These are phyloP conservation scores for Vimba vimba DNA, from an alignment of 2,113 vertebrate genomes.

Conservation along the genomic window DNA sequence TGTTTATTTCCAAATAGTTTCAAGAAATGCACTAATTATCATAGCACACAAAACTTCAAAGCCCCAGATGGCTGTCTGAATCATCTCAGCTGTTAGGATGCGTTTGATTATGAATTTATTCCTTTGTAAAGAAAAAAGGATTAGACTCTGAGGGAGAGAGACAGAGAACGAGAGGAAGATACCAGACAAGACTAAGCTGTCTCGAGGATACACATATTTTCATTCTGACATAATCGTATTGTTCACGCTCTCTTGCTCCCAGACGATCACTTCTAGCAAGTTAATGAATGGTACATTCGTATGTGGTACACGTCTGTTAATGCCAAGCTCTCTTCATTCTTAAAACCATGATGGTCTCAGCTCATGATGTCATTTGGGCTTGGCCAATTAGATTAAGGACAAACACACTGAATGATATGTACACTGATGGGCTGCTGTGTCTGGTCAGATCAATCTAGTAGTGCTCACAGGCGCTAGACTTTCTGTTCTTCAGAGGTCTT, in stretches of 20 bases:
- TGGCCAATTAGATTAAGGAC: neutral
- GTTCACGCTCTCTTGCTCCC: conserved; percentile 16
- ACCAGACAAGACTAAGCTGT: conserved; percentile 23
- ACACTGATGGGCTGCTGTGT: neutral
- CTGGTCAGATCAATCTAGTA: neutral
- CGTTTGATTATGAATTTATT: conserved; percentile 35
- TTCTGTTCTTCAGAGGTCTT: neutral
- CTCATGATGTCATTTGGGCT: neutral
- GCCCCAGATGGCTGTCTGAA: conserved; percentile 25
- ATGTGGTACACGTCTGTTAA: conserved; percentile 6
- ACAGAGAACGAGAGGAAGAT: neutral
- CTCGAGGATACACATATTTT: conserved; percentile 21
- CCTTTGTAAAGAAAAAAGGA: conserved; percentile 30
- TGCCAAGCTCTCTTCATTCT: neutral
- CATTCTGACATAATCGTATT: conserved; percentile 25
- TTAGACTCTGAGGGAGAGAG: conserved; percentile 7
- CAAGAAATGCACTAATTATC: neutral
- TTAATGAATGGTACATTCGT: neutral
- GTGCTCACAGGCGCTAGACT: neutral
- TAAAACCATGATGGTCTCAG: neutral
- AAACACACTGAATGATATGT: neutral
- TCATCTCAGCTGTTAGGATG: conserved; percentile 26
- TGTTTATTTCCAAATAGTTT: conserved; percentile 13
- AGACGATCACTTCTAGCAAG: conserved; percentile 4
- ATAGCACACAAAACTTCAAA: conserved; percentile 22